Evolutionary conservation across 64 coral and sea anemone genomes (phyloP).

Genomic region (Montipora efflorescens): DNA sequence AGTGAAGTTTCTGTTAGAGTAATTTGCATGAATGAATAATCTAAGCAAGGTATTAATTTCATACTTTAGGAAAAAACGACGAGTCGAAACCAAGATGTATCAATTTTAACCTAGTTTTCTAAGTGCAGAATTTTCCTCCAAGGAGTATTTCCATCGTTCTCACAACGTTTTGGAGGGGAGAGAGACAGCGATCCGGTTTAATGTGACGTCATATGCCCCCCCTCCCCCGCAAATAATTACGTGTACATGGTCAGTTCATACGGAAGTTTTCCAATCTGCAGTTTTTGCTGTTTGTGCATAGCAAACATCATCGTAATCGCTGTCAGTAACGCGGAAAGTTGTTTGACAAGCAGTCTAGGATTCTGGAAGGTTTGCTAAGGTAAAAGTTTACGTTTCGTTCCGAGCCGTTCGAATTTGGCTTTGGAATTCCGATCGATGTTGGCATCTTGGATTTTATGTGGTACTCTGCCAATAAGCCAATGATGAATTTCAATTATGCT

Average conservation of each 20-base stretch:
- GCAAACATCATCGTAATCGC: constrained; percentile 17
- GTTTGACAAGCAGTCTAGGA: neutral
- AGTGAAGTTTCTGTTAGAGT: no score
- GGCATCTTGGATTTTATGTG: neutral
- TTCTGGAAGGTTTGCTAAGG: neutral
- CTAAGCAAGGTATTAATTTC: neutral
- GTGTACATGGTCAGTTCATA: neutral
- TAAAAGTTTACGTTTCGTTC: neutral
- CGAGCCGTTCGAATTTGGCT: neutral
- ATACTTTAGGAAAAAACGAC: no score
- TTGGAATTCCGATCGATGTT: neutral
- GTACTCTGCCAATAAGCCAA: neutral
- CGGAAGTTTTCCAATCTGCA: neutral
- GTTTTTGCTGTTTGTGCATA: neutral
- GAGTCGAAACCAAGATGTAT: no score
- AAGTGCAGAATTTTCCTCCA: neutral
- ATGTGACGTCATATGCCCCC: neutral
- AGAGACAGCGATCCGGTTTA: no score
- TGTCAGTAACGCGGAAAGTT: neutral
- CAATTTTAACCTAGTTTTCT: no score
- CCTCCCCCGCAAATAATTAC: neutral
- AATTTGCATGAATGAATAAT: neutral
- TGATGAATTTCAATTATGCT: constrained; percentile 45
- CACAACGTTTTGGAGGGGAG: no score
- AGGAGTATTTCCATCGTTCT: neutral